Conservation (phyloP, 2,113 vertebrate genomes). For the Rhombomys opimus region DNA sequence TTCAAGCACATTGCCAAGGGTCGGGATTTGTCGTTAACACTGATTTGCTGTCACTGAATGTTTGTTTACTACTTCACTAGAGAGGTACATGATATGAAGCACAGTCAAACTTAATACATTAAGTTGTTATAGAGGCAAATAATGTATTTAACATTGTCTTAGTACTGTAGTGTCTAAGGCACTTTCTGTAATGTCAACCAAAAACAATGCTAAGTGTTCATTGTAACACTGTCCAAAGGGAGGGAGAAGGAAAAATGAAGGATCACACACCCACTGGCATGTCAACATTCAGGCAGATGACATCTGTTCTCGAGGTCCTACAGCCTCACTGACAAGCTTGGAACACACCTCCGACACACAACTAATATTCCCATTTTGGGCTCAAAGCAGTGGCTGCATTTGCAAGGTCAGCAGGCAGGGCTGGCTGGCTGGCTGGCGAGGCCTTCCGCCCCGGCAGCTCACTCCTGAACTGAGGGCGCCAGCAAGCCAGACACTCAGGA, state of each 20-base stretch:
- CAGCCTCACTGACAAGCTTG: constrained; percentile 40
- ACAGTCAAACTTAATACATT: constrained; percentile 89
- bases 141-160: constrained; percentile 91
- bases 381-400: constrained; percentile 77
- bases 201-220: constrained; percentile 84
- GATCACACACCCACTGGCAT: constrained; percentile 84
- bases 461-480: neutral
- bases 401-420: constrained; percentile 66
- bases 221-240: constrained; percentile 85
- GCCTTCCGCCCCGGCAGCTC: neutral
- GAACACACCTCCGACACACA: constrained; percentile 64
- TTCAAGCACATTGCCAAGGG: constrained; percentile 87
- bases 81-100: constrained; percentile 90
- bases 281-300: constrained; percentile 83
- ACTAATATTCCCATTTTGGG: constrained; percentile 72
- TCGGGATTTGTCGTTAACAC: constrained; percentile 89
- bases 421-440: constrained; percentile 63
- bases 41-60: constrained; percentile 89
- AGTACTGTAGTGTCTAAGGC: constrained; percentile 99
- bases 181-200: constrained; percentile 93
- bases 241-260: constrained; percentile 58
- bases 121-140: constrained; percentile 89
- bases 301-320: constrained; percentile 49
- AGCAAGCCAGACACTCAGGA: neutral
- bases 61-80: constrained; percentile 87